phyloP scores from a whole-genome alignment of 2,797 vertebrate genomes.

The Amphiprion clarkii region DNA sequence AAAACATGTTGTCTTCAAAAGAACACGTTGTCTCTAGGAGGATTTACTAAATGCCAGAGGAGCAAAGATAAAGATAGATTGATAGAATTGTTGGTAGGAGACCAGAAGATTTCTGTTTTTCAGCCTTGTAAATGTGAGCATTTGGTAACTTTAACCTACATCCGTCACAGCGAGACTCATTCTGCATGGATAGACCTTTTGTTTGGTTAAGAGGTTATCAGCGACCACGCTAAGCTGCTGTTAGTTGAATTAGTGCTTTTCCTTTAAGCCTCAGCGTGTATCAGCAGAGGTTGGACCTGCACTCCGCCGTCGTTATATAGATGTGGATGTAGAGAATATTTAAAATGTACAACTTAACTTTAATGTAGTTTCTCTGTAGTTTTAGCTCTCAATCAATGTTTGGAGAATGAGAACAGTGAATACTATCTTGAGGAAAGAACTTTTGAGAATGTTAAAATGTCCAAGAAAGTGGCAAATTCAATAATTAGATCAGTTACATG shows the following conservation, averaged over 20 bases:
- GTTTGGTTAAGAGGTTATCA: constrained; percentile 79
- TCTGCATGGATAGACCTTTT: constrained; percentile 75
- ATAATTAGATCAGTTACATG: background rate
- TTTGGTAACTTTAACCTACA: constrained; percentile 73
- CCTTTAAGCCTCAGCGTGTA: constrained; percentile 64
- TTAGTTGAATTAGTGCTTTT: constrained; percentile 80
- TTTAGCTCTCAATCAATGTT: background rate
- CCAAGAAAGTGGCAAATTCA: background rate
- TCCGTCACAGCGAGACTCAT: constrained; percentile 70
- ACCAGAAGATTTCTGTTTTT: constrained; percentile 5
- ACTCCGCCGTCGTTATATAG: constrained; percentile 12
- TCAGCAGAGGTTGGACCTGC: constrained; percentile 38
- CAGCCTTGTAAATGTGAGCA: constrained; percentile 53
- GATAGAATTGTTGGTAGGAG: constrained; percentile 10
- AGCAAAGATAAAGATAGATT: constrained; percentile 14
- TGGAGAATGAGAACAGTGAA: background rate
- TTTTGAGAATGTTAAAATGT: background rate
- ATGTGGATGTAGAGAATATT: background rate
- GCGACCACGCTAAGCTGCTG: constrained; percentile 72
- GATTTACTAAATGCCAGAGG: constrained; percentile 19
- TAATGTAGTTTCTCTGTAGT: background rate
- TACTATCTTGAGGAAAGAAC: background rate
- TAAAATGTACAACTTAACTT: background rate
- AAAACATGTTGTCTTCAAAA: constrained; percentile 43
- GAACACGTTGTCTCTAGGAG: constrained; percentile 15